Base-by-base conservation (phyloP, 2,113 vertebrate species). In the Jaculus jaculus region DNA sequence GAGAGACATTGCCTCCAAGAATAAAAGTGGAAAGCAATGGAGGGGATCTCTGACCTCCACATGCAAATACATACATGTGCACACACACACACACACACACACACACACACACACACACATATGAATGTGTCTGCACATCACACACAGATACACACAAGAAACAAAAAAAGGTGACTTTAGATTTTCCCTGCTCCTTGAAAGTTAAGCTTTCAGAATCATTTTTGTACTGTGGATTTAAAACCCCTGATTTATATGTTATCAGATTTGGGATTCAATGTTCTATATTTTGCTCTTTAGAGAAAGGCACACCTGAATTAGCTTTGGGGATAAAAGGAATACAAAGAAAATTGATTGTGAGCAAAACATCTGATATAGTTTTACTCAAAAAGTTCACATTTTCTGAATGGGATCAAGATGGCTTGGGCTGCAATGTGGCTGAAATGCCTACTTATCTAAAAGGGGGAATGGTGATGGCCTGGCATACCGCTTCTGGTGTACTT, bases 331-430 rank as follows among this genome's bases (percentile, higher is more conserved):
- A 96, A 97, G 90, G 75, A 90, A 81, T 93, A 89, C 84, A 94
- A 89, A 96, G 93, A 97, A 93, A 90, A 86, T 83, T 80, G 93
- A 86, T 79, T 69, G 95, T 92, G 89, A 96, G 92, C 34, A 58
- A 84, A 94, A 94, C 95, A 96, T 96, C 96, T 96, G 96, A 97
- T 93, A 95, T 4, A 96, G 94, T 95, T 97, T 95, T 95, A 92
- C 92, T 96, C 73, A 60, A 51, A 90, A 95, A 96, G 81, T 91
- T 92, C 92, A 92, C 72, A 95, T 95, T 96, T 96, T 95, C 96
- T 91, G 94, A 97, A 96, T 96, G 93, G 90, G 94, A 96, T 96
- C 94, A 96, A 97, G 96, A 96, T 97, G 94, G 90, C 92, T 77
- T 20, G 69, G 77, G 61, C 95, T 95, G 94, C 90, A 89, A 93